Conservation (phyloP, 2,113 vertebrate species). For the Dicaeum eximium region DNA sequence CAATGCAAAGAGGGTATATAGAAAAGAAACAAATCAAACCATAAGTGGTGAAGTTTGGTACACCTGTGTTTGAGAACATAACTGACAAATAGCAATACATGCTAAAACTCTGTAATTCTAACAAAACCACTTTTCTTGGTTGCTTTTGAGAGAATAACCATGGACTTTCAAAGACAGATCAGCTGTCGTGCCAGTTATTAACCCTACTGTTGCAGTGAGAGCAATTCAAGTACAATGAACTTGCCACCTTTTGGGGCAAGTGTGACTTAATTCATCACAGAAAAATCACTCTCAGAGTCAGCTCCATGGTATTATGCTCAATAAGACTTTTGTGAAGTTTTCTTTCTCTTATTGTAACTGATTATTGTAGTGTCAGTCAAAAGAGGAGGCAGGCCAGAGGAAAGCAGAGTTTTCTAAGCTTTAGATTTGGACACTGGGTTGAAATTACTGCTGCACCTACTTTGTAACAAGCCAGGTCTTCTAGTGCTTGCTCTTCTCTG, state of each 20-base stretch:
- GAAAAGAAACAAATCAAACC: neutral
- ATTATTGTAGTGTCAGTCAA: neutral
- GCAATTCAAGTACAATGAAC: neutral
- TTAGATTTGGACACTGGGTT: neutral
- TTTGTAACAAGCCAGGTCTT: neutral
- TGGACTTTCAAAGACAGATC: constrained; percentile 1
- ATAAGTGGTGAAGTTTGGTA: neutral
- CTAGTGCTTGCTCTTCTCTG: neutral
- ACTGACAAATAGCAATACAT: constrained; percentile 8
- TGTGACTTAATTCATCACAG: constrained; percentile 20
- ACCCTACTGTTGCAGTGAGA: constrained; percentile 8
- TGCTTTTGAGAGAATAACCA: constrained; percentile 24
- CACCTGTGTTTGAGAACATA: neutral
- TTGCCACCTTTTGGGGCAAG: constrained; percentile 3
- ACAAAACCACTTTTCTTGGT: neutral
- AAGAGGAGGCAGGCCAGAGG: neutral
- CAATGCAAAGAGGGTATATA: neutral
- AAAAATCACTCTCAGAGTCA: neutral
- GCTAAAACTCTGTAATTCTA: neutral
- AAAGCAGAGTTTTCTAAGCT: neutral
- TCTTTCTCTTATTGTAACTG: neutral
- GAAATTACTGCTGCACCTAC: neutral
- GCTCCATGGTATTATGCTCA: neutral
- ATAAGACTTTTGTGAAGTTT: neutral
- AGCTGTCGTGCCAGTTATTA: constrained; percentile 13